A percentile compares a stretch with the other conserved stretches of the same genome.
Conservation (phyloP, 92 coral and sea anemone species). For the Parazoanthus swiftii region DNA sequence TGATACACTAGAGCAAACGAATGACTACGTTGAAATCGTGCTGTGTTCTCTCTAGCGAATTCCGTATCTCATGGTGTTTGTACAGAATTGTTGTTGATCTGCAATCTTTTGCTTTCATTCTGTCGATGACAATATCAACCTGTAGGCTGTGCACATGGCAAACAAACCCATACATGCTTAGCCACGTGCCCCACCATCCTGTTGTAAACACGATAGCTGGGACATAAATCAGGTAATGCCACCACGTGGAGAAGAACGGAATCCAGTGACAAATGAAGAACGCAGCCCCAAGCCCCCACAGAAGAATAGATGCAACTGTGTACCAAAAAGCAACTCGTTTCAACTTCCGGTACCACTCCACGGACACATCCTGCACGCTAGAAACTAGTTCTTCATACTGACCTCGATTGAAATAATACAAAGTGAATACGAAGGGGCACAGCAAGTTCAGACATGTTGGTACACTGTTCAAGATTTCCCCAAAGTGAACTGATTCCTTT, state of each 20-base stretch:
- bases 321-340: constrained; percentile 43
- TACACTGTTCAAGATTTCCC: constrained; percentile 62
- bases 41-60: constrained; percentile 61
- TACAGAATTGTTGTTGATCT: constrained; percentile 42
- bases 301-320: constrained; percentile 43
- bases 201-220: constrained; percentile 42
- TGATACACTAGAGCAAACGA: constrained; percentile 68
- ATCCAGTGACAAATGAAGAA: constrained; percentile 66
- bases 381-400: constrained; percentile 61
- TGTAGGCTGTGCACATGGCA: constrained; percentile 68
- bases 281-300: constrained; percentile 56
- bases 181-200: constrained; percentile 73
- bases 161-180: constrained; percentile 65
- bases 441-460: constrained; percentile 54
- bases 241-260: constrained; percentile 60
- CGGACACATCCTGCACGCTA: constrained; percentile 60
- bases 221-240: constrained; percentile 57
- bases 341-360: constrained; percentile 43
- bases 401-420: constrained; percentile 57
- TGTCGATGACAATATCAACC: constrained; percentile 51
- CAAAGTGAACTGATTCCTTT: constrained; percentile 36
- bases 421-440: constrained; percentile 62
- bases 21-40: constrained; percentile 57
- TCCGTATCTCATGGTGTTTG: constrained; percentile 48
- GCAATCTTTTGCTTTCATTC: constrained; percentile 44